Evolutionary conservation across 2,888 invertebrate species (phyloP), one percentile per base, ranked within the genome.

Genomic region (Rhingia campestris): DNA sequence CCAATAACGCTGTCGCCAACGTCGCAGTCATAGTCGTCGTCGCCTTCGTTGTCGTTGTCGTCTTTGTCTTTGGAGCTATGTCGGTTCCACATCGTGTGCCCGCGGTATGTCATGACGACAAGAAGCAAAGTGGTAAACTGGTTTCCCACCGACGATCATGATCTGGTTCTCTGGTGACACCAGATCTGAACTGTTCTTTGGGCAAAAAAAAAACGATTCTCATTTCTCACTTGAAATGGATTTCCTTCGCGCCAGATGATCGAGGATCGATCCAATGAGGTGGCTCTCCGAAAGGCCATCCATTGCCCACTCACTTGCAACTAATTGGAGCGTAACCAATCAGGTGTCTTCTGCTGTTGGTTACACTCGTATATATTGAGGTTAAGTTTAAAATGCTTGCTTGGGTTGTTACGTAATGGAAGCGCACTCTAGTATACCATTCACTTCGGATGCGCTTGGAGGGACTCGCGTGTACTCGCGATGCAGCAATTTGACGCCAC

Each of bases 271-370:
- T 51, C 33, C 33, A 39, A 35, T 43, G 59, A 49, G 45, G 47
- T 53, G 56, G 33, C 63, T 47, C 45, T 32, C 37, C 63, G 53
- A 64, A 64, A 53, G 70, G 64, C 66, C 59, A 64, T 54, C 66
- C 41, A 54, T 47, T 70, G 81, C 63, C 79, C 67, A 77, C 69
- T 73, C 67, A 61, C 81, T 73, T 76, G 47, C 74, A 69, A 47
- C 70, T 74, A 80, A 84, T 84, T 80, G 84, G 84, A 84, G 84
- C 84, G 84, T 74, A 80, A 75, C 84, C 80, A 84, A 80, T 84
- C 79, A 75, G 80, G 84, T 84, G 84, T 80, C 84, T 84, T 84
- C 84, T 84, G 63, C 61, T 69, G 49, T 22, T 22, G 22, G 22
- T 2, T 22, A n/a, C n/a, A n/a, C n/a, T n/a, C n/a, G n/a, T n/a